Evolutionary conservation across 2,797 vertebrate genomes (phyloP).

Genomic region (Pangasius mekongensis): DNA sequence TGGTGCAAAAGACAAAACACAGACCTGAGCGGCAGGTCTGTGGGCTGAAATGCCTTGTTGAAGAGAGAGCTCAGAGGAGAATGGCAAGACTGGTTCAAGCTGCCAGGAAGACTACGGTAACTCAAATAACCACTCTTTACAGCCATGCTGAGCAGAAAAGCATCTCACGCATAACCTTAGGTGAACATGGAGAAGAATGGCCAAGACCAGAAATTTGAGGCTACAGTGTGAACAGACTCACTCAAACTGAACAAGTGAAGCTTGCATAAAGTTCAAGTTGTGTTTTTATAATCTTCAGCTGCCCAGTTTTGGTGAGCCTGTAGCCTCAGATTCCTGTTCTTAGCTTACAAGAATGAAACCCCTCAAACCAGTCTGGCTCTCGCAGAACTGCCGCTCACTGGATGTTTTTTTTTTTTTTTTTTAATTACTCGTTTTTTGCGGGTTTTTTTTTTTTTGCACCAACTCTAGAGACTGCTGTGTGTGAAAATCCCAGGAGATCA

Average conservation of each 20-base stretch:
- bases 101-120: background rate
- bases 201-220: background rate
- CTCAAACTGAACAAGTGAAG: background rate
- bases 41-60: background rate
- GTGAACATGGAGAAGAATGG: background rate
- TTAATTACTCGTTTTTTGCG: background rate
- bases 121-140: background rate
- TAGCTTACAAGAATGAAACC: background rate
- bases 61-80: background rate
- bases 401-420: background rate
- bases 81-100: background rate
- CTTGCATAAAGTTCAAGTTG: background rate
- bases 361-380: background rate
- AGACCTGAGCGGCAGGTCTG: background rate
- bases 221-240: background rate
- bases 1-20: background rate
- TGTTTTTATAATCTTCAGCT: background rate
- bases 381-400: background rate
- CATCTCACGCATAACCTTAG: background rate
- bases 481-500: background rate
- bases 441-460: too few relatives aligned
- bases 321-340: background rate
- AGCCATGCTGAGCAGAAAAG: background rate
- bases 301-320: background rate
- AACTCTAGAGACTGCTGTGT: background rate